A percentile compares a stretch with the other conserved stretches of the same genome.
Conservation (phyloP, 2,797 vertebrate genomes). For the Gallinago solitaria region DNA sequence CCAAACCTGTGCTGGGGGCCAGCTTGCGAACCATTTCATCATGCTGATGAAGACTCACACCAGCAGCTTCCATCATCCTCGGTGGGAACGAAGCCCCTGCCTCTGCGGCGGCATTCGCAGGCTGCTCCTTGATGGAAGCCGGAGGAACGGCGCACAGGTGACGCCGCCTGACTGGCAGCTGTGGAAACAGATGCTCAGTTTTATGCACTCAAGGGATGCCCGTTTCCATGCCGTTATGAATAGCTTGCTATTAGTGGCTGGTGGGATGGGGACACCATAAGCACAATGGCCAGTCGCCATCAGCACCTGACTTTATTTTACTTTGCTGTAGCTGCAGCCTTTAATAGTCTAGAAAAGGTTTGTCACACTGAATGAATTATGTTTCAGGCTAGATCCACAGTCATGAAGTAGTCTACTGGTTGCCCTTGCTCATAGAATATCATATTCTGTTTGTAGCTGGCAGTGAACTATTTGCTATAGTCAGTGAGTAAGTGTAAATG, state of each 20-base stretch:
- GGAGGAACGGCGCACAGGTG: background rate
- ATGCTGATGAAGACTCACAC: background rate
- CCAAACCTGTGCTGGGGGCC: background rate
- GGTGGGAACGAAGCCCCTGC: background rate
- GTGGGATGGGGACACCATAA: background rate
- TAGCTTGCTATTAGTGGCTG: background rate
- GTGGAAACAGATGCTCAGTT: background rate
- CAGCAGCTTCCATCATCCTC: background rate
- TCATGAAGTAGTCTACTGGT: constrained; percentile 2
- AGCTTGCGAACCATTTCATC: background rate
- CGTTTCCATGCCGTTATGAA: background rate
- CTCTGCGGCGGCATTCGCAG: background rate
- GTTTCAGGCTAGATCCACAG: background rate
- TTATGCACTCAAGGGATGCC: background rate
- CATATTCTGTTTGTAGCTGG: background rate
- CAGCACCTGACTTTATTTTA: background rate
- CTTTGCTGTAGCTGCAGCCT: background rate
- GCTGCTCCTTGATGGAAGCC: background rate
- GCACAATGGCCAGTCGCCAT: background rate
- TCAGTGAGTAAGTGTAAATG: background rate
- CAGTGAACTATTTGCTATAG: constrained; percentile 8
- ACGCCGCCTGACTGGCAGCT: background rate
- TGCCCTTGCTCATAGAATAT: constrained; percentile 26
- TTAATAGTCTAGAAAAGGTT: background rate
- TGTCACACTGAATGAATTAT: background rate